Evolutionary conservation across 2,113 vertebrate species (phyloP).

Genomic region (Eudorcas thomsonii): DNA sequence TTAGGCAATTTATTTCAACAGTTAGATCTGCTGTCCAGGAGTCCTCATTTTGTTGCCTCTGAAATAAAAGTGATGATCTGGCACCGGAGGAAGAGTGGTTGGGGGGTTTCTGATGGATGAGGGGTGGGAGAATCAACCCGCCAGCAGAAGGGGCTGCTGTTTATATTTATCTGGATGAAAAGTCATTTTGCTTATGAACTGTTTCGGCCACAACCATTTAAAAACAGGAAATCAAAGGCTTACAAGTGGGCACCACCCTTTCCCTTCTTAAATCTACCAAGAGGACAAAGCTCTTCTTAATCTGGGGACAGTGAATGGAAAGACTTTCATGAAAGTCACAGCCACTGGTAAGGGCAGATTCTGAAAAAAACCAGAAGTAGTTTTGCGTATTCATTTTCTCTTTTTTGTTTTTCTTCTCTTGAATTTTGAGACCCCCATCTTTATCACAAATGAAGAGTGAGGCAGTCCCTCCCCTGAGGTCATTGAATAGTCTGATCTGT

Average conservation of each 20-base stretch:
- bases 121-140: rapidly evolving
- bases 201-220: neutral
- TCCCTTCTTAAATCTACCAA: neutral
- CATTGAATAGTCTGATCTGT: neutral
- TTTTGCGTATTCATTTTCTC: neutral
- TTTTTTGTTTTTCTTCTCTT: neutral
- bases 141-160: neutral
- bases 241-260: neutral
- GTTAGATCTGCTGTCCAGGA: no score
- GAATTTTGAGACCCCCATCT: neutral
- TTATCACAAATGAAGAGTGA: neutral
- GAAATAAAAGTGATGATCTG: neutral
- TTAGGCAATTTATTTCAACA: neutral
- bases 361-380: neutral
- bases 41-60: neutral
- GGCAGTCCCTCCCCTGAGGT: neutral
- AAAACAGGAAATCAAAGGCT: constrained; percentile 64
- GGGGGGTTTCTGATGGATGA: rapidly evolving
- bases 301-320: neutral
- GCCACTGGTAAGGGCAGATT: no score
- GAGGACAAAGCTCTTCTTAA: neutral
- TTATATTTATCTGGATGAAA: neutral
- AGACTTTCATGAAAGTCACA: neutral
- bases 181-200: neutral
- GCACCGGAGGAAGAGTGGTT: no score